Evolutionary conservation across 2,888 invertebrate species (phyloP).

Genomic region (Lampropteryx suffumata): DNA sequence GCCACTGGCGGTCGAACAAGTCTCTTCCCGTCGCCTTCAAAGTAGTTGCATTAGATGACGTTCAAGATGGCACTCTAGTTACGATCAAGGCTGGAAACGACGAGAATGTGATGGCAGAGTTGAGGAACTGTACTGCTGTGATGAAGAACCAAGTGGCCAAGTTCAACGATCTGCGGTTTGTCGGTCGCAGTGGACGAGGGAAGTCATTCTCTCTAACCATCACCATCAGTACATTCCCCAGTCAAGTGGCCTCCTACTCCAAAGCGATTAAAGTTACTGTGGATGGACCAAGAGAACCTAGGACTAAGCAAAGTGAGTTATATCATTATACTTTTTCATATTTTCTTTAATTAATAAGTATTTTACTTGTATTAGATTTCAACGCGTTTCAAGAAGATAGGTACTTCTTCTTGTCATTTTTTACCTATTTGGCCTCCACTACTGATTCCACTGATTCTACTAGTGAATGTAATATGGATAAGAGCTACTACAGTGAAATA

Average conservation of each 20-base stretch:
- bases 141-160: constrained; percentile 99
- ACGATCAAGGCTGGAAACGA: constrained; percentile 98
- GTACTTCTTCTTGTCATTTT: no score
- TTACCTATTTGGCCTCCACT: no score
- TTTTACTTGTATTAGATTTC: no score
- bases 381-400: no score
- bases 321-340: no score
- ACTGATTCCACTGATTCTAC: no score
- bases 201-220: constrained; percentile 98
- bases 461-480: no score
- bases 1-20: constrained; percentile 99
- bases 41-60: constrained; percentile 96
- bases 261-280: constrained; percentile 99
- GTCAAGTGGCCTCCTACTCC: constrained; percentile 95
- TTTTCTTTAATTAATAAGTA: no score
- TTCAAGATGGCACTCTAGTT: constrained; percentile 96
- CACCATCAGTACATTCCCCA: constrained; percentile 89
- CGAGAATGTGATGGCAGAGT: constrained; percentile 97
- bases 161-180: constrained; percentile 99
- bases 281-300: constrained; percentile 98
- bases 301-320: constrained; percentile 97
- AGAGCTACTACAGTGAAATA: no score
- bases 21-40: constrained; percentile 98
- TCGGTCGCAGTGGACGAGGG: constrained; percentile 98
- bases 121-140: constrained; percentile 95